phyloP scores from a whole-genome alignment of 2,888 invertebrate genomes.

The Microctonus brassicae region DNA sequence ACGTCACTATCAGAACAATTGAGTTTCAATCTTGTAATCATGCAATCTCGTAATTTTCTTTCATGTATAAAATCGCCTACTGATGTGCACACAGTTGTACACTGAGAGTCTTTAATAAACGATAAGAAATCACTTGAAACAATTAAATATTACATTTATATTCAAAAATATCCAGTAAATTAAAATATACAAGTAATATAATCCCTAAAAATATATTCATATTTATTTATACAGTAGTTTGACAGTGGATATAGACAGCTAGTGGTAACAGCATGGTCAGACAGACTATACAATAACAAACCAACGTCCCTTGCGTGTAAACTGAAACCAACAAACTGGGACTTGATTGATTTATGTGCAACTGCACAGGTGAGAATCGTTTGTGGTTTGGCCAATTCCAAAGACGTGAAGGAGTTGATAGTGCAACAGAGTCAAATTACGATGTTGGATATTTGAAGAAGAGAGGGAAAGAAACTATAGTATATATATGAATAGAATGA shows the following conservation, averaged over 20 bases:
- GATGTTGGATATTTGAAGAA: too few relatives aligned
- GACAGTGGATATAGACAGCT: background rate
- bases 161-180: too few relatives aligned
- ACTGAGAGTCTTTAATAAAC: too few relatives aligned
- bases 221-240: too few relatives aligned
- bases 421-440: constrained; percentile 17
- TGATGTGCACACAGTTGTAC: too few relatives aligned
- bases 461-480: background rate
- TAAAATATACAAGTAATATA: too few relatives aligned
- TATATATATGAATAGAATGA: background rate
- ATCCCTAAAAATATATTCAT: too few relatives aligned
- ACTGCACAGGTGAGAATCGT: constrained; percentile 46
- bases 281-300: constrained; percentile 17
- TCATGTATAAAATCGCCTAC: background rate
- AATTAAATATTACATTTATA: too few relatives aligned
- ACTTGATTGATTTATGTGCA: constrained; percentile 47
- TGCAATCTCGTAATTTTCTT: constrained; percentile 13
- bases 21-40: constrained; percentile 28
- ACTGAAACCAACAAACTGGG: constrained; percentile 13
- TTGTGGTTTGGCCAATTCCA: constrained; percentile 36
- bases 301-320: background rate
- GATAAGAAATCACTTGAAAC: too few relatives aligned
- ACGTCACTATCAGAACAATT: constrained; percentile 28
- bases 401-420: constrained; percentile 17
- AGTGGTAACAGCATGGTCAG: constrained; percentile 12